These are phyloP conservation scores for Megalopta genalis DNA, from an alignment of 1,140 invertebrate genomes.

Conservation along the genomic window DNA sequence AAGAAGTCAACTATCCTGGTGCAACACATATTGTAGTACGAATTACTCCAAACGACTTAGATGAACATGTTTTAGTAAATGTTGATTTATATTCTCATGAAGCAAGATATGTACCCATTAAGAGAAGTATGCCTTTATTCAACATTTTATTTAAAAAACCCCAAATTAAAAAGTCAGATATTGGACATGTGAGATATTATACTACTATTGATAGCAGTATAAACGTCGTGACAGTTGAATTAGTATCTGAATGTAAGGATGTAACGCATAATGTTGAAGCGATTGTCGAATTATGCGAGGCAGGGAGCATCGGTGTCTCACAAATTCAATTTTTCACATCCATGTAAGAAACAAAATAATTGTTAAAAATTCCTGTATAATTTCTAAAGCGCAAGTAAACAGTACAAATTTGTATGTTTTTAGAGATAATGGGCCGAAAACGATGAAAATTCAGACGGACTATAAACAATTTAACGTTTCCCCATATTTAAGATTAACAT, in stretches of 20 bases:
- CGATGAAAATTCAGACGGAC: constrained; percentile 79
- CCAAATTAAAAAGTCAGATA: constrained; percentile 42
- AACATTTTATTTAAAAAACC: constrained; percentile 41
- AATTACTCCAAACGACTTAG: constrained; percentile 76
- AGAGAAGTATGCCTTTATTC: constrained; percentile 32
- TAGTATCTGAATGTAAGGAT: constrained; percentile 73
- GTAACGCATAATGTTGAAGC: constrained; percentile 76
- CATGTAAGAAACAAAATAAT: constrained; percentile 70
- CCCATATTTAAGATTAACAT: constrained; percentile 79
- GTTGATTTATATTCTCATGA: constrained; percentile 67
- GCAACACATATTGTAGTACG: constrained; percentile 87
- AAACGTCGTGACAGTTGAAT: constrained; percentile 65
- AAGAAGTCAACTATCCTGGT: constrained; percentile 81
- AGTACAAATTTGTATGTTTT: constrained; percentile 15
- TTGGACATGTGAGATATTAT: constrained; percentile 68
- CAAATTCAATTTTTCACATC: constrained; percentile 83
- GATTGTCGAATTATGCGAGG: constrained; percentile 82
- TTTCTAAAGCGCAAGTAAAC: not conserved
- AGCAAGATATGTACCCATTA: constrained; percentile 53
- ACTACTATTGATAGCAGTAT: constrained; percentile 58
- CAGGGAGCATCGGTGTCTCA: constrained; percentile 83
- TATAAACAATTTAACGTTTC: constrained; percentile 72
- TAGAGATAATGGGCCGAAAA: constrained; percentile 78
- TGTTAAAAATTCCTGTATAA: not conserved
- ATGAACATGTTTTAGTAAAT: constrained; percentile 66